phyloP scores from a whole-genome alignment of 2,113 vertebrate genomes.

The Dromaius novaehollandiae region DNA sequence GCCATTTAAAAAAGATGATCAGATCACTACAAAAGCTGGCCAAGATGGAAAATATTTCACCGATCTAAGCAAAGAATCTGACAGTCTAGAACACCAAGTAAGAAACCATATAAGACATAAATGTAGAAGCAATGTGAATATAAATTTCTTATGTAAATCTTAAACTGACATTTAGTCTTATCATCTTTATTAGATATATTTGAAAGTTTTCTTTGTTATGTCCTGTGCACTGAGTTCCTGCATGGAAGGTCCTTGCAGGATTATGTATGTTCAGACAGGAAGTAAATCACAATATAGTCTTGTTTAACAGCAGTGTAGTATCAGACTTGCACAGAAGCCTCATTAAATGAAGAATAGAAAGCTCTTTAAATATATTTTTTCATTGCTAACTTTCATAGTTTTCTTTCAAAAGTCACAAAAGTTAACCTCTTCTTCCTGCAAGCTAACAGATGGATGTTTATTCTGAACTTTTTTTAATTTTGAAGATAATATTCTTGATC shows the following conservation, averaged over 20 bases:
- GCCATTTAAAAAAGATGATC: neutral
- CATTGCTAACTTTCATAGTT: neutral
- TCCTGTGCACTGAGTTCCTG: neutral
- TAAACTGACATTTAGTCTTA: neutral
- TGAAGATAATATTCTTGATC: neutral
- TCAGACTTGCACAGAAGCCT: neutral
- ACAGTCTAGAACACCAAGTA: neutral
- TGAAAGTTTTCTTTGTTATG: neutral
- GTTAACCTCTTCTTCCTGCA: neutral
- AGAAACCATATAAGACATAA: conserved; percentile 1
- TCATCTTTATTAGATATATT: neutral
- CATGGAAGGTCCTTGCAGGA: neutral
- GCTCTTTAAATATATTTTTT: neutral
- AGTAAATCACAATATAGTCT: neutral
- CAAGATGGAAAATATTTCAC: neutral
- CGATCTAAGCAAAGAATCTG: neutral
- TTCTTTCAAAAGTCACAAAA: neutral
- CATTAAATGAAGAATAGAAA: neutral
- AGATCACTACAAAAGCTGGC: neutral
- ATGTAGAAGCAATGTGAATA: neutral
- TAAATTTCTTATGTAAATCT: neutral
- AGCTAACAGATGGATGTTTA: neutral
- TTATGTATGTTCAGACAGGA: neutral
- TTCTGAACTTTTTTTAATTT: neutral
- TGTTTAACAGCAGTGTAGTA: neutral